These are phyloP conservation scores for Tor tambroides DNA, from an alignment of 2,113 vertebrate genomes.

Conservation along the genomic window DNA sequence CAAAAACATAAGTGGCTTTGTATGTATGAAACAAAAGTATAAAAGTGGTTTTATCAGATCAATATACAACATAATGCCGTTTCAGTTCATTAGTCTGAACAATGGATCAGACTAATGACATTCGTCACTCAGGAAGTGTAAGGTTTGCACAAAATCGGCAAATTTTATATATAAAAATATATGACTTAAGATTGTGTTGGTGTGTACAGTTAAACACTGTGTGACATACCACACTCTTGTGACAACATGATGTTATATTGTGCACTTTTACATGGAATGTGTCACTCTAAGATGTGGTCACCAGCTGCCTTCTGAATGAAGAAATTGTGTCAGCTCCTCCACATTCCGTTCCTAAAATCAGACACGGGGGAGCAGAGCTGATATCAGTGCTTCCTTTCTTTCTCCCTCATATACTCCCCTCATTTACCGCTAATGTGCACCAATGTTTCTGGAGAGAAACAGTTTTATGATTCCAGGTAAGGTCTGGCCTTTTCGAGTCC, in stretches of 20 bases:
- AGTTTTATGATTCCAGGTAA: slow-evolving; percentile 76
- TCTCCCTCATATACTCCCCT: slow-evolving; percentile 9
- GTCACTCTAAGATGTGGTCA: slow-evolving; percentile 1
- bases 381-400: neutral
- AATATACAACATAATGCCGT: neutral
- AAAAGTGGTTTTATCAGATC: slow-evolving; percentile 3
- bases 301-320: slow-evolving; percentile 13
- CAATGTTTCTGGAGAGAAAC: neutral
- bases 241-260: neutral
- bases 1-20: neutral
- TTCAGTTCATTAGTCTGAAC: neutral
- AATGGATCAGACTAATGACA: neutral
- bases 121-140: neutral
- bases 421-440: neutral
- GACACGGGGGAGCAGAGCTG: neutral
- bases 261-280: neutral
- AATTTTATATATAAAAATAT: slow-evolving; percentile 1
- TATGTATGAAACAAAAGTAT: neutral
- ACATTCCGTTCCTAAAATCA: neutral
- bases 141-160: neutral
- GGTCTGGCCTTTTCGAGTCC: slow-evolving; percentile 86
- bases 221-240: neutral
- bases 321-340: neutral
- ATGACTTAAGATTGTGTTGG: neutral
- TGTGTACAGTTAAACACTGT: neutral